Percentiles rank a stretch among this genome's conserved stretches.
phyloP scores from a whole-genome alignment of 2,888 invertebrate genomes.

The Abrostola tripartita region DNA sequence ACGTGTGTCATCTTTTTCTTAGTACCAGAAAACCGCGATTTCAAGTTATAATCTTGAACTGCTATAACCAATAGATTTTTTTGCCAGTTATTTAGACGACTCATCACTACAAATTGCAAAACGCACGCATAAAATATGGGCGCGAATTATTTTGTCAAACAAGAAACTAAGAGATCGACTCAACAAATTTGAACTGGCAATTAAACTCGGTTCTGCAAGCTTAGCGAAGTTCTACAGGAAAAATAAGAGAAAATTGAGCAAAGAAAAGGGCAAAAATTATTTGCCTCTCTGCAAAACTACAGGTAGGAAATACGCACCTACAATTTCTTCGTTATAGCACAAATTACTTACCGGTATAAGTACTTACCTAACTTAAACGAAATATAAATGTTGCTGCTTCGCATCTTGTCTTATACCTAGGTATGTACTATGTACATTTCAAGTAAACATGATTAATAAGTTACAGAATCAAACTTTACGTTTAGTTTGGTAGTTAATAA shows the following conservation, averaged over 20 bases:
- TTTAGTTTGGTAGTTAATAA: no score
- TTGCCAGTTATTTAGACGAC: slow-evolving; percentile 74
- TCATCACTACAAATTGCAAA: slow-evolving; percentile 68
- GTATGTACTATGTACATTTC: no score
- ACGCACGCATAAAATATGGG: slow-evolving; percentile 68
- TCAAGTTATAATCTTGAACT: no score
- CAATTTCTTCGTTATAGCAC: slow-evolving; percentile 6
- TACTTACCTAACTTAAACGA: no score
- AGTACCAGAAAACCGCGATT: no score
- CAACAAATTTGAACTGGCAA: slow-evolving; percentile 72
- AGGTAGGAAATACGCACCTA: slow-evolving; percentile 56
- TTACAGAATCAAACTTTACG: no score
- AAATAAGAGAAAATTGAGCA: slow-evolving; percentile 64
- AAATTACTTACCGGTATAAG: no score
- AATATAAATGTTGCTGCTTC: no score
- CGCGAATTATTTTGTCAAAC: slow-evolving; percentile 70
- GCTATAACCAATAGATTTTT: not conserved
- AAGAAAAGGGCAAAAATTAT: slow-evolving; percentile 65
- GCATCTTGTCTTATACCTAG: no score
- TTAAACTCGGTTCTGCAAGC: slow-evolving; percentile 71
- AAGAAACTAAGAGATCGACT: slow-evolving; percentile 68
- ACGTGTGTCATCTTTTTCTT: no score
- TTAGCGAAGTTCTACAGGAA: slow-evolving; percentile 69
- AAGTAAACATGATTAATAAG: no score
- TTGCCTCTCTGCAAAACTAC: slow-evolving; percentile 58